Percentiles rank a stretch among this genome's conserved stretches.
Conservation (phyloP, 1,140 invertebrate species). For the Adoxophyes honmai region DNA sequence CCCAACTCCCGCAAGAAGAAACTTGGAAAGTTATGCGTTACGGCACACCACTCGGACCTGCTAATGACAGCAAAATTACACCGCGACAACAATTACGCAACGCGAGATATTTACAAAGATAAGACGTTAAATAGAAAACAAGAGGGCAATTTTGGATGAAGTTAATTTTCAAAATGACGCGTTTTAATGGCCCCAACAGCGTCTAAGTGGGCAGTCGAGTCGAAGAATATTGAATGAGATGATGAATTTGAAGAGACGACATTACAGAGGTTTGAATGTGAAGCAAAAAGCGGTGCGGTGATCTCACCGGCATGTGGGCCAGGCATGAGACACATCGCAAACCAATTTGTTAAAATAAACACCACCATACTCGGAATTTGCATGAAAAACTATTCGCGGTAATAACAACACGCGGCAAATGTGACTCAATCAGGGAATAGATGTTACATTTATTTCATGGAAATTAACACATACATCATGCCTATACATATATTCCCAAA, state of each 20-base stretch:
- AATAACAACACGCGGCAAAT: not conserved
- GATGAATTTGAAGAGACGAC: not conserved
- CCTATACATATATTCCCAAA: no score
- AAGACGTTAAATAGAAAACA: conserved; percentile 1
- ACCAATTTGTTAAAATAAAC: conserved; percentile 13
- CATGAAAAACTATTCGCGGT: conserved; percentile 2
- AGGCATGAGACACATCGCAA: conserved; percentile 9
- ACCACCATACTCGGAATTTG: conserved; percentile 8
- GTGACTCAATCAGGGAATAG: not conserved
- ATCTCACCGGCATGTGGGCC: conserved; percentile 31
- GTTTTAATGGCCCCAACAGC: no score
- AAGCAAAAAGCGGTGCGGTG: conserved; percentile 16
- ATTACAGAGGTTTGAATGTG: not conserved
- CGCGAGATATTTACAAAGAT: not conserved
- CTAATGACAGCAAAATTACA: not conserved
- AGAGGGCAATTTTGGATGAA: not conserved
- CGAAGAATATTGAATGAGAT: not conserved
- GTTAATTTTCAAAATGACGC: no score
- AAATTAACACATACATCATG: not conserved
- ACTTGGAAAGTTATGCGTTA: not conserved
- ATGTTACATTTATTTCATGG: not conserved
- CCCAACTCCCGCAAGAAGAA: not conserved
- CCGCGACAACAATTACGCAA: not conserved
- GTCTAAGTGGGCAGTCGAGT: not conserved
- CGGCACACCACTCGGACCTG: not conserved